Conservation (phyloP, 2,888 invertebrate genomes). For the Polydrusus tereticollis region DNA sequence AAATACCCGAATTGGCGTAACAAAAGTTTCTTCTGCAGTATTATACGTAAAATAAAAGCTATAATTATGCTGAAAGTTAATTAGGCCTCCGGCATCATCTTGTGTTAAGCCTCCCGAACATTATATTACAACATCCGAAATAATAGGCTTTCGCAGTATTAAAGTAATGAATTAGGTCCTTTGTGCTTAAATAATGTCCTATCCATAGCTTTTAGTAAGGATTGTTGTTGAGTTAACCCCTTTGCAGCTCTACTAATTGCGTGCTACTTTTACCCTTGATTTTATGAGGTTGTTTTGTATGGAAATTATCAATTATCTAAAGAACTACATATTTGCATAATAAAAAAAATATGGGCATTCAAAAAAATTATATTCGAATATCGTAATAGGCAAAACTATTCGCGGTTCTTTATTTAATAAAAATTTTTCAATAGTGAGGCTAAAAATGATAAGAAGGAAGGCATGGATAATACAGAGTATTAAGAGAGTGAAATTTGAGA, state of each 20-base stretch:
- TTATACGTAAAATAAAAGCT: background rate
- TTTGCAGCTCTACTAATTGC: background rate
- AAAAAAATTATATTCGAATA: too few species aligned
- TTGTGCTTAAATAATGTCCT: background rate
- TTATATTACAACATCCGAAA: background rate
- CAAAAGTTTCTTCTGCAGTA: background rate
- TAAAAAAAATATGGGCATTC: too few species aligned
- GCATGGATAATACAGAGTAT: too few species aligned
- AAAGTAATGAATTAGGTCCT: conserved; percentile 8
- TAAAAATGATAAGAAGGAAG: too few species aligned
- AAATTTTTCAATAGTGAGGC: too few species aligned
- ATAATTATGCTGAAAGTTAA: background rate
- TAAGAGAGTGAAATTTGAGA: too few species aligned
- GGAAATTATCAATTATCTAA: too few species aligned
- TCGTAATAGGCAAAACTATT: too few species aligned
- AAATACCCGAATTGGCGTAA: background rate
- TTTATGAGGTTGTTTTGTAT: background rate
- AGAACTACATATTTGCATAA: too few species aligned
- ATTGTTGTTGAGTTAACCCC: background rate
- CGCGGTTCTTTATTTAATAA: too few species aligned
- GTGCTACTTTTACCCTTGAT: background rate
- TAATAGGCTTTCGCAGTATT: background rate
- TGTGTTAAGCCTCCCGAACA: background rate
- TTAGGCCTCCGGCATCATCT: background rate
- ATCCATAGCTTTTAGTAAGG: background rate